Evolutionary conservation across 2,888 invertebrate genomes (phyloP), one percentile per base, ranked within the genome.

Genomic region (Scaptomyza polygonia): DNA sequence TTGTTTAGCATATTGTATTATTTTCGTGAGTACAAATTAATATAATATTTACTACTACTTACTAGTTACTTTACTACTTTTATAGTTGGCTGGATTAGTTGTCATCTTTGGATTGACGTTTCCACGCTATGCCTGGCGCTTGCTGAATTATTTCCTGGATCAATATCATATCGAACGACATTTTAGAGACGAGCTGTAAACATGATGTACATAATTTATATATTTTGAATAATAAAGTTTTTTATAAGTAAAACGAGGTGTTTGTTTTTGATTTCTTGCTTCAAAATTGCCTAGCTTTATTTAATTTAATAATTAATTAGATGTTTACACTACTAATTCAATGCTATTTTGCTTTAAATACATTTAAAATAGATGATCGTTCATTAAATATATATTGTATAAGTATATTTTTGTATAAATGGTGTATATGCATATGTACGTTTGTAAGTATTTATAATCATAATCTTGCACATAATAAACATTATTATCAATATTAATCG

Each of bases 251-350:
- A 77, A 77, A 66, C 55, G 21, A 52, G 9, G 5, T 5, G 44
- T 30, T 55, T 54, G 16, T 53, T 63, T 25, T 25, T 40, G 47
- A 54, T 75, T 71, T 74, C 71, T 83, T 76, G 84, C 77, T 70
- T 85, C 58, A 59, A 65, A 83, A 79, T 83, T 81, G 71, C 82
- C 82, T 83, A 83, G 65, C 58, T 85, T 85, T 82, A 88, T 85
- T 85, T 65, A 45, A 68, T 77, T 69, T 76, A 73, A 79, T 86
- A 79, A 67, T 80, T 83, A 86, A 78, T 88, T 80, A 82, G 48
- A 70, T 81, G 72, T 78, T 71, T 83, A 86, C 55, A 78, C 86
- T 85, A 85, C 88, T 78, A 85, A 88, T 88, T 86, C 83, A 70
- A 83, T 79, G 66, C 70, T 71, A 62, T 52, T 77, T 72, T 61